Conservation (phyloP, 2,113 vertebrate genomes). For the Trichomycterus rosablanca region DNA sequence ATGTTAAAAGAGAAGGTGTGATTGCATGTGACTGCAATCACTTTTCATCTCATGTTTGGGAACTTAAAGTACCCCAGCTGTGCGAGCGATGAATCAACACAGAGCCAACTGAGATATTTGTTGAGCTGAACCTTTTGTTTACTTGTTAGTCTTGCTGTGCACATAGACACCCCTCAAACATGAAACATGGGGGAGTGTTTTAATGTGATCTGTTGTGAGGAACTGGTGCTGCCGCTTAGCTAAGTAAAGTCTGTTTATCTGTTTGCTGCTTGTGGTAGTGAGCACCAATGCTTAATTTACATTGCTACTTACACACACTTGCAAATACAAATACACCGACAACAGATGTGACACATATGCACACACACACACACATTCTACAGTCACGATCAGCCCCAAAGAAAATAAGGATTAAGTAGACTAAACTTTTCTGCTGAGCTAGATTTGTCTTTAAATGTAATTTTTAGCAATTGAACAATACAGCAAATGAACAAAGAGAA, state of each 20-base stretch:
- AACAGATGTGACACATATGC: background rate
- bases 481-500: too few species aligned
- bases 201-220: conserved; percentile 20
- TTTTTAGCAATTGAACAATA: too few species aligned
- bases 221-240: conserved; percentile 3
- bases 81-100: background rate
- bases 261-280: conserved; percentile 19
- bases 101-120: conserved; percentile 18
- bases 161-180: conserved; percentile 4
- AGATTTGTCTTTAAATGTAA: too few species aligned
- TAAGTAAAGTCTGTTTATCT: conserved; percentile 30
- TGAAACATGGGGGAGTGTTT: conserved; percentile 16
- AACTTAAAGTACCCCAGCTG: conserved; percentile 15
- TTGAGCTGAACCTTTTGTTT: conserved; percentile 21
- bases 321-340: conserved; percentile 22
- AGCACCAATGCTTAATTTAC: conserved; percentile 16
- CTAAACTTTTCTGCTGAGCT: too few species aligned
- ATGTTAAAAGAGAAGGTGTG: conserved; percentile 13
- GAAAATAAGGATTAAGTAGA: too few species aligned
- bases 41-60: conserved; percentile 10
- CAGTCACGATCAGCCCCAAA: too few species aligned
- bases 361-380: conserved; percentile 10
- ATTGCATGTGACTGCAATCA: conserved; percentile 10
- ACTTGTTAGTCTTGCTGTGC: conserved; percentile 19
- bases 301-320: conserved; percentile 7